phyloP scores from a whole-genome alignment of 2,113 vertebrate genomes.

The Struthio camelus region DNA sequence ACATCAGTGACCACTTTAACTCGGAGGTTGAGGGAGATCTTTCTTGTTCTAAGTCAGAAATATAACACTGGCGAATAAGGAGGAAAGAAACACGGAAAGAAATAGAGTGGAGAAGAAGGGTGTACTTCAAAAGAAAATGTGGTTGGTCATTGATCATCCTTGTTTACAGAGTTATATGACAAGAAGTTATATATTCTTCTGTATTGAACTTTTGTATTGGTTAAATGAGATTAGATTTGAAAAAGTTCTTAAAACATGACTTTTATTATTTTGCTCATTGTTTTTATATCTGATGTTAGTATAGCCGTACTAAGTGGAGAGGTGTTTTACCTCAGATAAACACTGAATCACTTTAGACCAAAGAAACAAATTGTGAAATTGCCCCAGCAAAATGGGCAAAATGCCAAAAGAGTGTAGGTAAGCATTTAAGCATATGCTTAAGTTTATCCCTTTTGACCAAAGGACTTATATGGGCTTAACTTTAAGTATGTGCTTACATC shows the following conservation, averaged over 20 bases:
- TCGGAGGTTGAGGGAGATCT: neutral
- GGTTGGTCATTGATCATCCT: neutral
- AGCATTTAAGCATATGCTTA: neutral
- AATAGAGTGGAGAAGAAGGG: neutral
- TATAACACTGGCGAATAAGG: neutral
- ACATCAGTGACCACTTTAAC: neutral
- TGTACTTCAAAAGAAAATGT: neutral
- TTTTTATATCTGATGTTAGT: neutral
- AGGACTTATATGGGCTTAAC: conserved; percentile 4
- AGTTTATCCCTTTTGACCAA: conserved; percentile 22
- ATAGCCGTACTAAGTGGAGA: neutral
- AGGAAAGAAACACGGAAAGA: neutral
- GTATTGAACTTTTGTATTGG: neutral
- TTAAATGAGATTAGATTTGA: neutral
- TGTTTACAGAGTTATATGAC: neutral
- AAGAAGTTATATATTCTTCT: neutral
- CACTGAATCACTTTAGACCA: neutral
- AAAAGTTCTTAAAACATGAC: neutral
- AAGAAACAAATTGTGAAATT: neutral
- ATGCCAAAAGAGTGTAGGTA: neutral
- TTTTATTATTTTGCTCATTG: neutral
- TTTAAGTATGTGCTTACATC: conserved; percentile 15
- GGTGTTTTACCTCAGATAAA: neutral
- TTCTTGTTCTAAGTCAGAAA: neutral
- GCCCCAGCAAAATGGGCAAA: neutral